Conservation (phyloP, 2,797 vertebrate genomes). For the Rhinogobio ventralis region DNA sequence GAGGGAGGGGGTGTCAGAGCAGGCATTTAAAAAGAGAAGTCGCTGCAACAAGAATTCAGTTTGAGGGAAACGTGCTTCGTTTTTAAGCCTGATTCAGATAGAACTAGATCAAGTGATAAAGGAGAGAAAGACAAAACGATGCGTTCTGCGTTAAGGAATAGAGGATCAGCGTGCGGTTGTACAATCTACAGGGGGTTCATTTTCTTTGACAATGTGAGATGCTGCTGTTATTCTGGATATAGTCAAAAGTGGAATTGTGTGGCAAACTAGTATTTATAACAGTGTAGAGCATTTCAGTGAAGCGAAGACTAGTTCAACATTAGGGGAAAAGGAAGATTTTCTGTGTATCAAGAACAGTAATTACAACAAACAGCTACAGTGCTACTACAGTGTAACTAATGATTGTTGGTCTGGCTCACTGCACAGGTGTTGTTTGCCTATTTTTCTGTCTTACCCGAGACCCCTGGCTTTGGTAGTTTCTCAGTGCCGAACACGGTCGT, state of each 20-base stretch:
- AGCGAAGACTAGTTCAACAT: not conserved
- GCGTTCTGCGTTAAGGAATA: conserved; percentile 11
- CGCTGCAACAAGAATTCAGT: not conserved
- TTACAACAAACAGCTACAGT: not conserved
- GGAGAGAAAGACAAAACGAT: not conserved
- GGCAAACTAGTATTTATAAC: conserved; percentile 7
- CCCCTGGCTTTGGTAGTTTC: not conserved
- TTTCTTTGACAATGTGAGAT: conserved; percentile 9
- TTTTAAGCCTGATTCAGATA: not conserved
- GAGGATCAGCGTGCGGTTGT: conserved; percentile 10
- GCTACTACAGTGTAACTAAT: conserved; percentile 31
- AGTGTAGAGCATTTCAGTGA: not conserved
- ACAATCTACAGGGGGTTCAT: conserved; percentile 20
- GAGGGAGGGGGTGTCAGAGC: conserved; percentile 31
- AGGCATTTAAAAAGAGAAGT: conserved; percentile 48
- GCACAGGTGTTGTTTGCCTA: conserved; percentile 31
- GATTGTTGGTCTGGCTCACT: conserved; percentile 19
- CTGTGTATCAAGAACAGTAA: not conserved
- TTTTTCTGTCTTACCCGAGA: not conserved
- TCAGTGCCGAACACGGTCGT: not conserved
- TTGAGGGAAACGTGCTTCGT: not conserved
- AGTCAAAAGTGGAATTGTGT: not conserved
- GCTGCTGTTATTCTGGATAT: conserved; percentile 26
- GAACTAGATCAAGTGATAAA: not conserved
- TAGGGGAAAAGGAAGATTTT: not conserved